Evolutionary conservation across 2,888 invertebrate genomes (phyloP).

Genomic region (Drosophila lutescens): DNA sequence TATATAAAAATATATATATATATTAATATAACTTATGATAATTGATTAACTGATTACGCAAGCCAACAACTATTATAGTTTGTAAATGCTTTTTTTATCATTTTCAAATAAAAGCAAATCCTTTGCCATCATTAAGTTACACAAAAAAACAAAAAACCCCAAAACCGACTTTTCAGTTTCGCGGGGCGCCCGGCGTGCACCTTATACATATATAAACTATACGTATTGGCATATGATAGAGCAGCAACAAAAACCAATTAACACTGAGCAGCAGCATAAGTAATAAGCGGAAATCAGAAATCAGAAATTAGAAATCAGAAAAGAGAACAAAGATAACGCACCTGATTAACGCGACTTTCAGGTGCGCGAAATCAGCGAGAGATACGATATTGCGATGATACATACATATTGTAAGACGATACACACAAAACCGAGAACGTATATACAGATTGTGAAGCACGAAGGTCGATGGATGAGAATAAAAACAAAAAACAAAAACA

Average conservation of each 20-base stretch:
- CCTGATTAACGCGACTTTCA: slow-evolving; percentile 1
- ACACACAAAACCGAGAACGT: slow-evolving; percentile 36
- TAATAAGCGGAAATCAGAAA: slow-evolving; percentile 51
- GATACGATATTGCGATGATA: slow-evolving; percentile 52
- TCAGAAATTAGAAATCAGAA: slow-evolving; percentile 37
- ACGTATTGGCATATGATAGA: slow-evolving; percentile 71
- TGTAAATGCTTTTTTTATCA: slow-evolving; percentile 79
- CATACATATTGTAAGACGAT: slow-evolving; percentile 76
- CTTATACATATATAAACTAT: slow-evolving; percentile 54
- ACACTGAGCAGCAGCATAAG: slow-evolving; percentile 35
- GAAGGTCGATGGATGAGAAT: slow-evolving; percentile 20
- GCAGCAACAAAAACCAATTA: slow-evolving; percentile 36
- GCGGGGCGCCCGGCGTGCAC: slow-evolving; percentile 51
- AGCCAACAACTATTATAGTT: slow-evolving; percentile 79
- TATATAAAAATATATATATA: slow-evolving; percentile 63
- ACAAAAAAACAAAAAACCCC: slow-evolving; percentile 34
- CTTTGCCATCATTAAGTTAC: slow-evolving; percentile 76
- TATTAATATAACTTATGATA: slow-evolving; percentile 52
- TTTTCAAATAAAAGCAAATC: slow-evolving; percentile 71
- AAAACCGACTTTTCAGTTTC: slow-evolving; percentile 63
- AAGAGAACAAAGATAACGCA: slow-evolving; percentile 41
- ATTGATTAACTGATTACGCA: slow-evolving; percentile 73
- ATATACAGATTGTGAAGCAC: slow-evolving; percentile 39
- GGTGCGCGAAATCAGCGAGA: slow-evolving; percentile 29
- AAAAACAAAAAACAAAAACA: slow-evolving; percentile 55